Conservation (phyloP, 2,113 vertebrate genomes). For the Prionailurus viverrinus region DNA sequence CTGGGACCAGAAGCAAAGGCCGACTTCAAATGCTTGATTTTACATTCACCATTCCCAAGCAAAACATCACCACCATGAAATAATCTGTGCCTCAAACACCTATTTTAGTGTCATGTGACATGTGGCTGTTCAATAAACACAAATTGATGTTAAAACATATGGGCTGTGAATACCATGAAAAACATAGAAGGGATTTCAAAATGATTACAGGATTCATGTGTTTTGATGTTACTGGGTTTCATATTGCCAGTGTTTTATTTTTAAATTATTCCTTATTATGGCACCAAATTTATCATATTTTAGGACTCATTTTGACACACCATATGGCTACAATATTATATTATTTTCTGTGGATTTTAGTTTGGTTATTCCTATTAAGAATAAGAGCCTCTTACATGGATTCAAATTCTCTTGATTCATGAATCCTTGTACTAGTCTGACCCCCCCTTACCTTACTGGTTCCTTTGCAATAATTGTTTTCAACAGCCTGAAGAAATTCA, state of each 20-base stretch:
- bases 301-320: not conserved
- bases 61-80: not conserved
- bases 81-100: not conserved
- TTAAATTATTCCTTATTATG: constrained; percentile 26
- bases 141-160: not conserved
- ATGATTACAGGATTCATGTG: not conserved
- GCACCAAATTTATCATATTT: not conserved
- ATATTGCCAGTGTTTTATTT: constrained; percentile 8
- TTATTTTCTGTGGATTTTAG: constrained; percentile 39
- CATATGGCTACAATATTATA: not conserved
- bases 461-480: not conserved
- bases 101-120: not conserved
- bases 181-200: not conserved
- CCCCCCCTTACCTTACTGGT: not conserved
- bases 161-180: not conserved
- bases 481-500: not conserved
- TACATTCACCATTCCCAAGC: not conserved
- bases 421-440: not conserved
- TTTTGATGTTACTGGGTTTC: constrained; percentile 43
- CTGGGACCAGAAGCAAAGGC: not conserved
- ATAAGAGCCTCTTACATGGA: not conserved
- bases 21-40: not conserved
- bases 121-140: not conserved
- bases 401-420: not conserved
- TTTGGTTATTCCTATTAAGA: not conserved